Conservation (phyloP, 2,113 vertebrate species). For the Alectura lathami region DNA sequence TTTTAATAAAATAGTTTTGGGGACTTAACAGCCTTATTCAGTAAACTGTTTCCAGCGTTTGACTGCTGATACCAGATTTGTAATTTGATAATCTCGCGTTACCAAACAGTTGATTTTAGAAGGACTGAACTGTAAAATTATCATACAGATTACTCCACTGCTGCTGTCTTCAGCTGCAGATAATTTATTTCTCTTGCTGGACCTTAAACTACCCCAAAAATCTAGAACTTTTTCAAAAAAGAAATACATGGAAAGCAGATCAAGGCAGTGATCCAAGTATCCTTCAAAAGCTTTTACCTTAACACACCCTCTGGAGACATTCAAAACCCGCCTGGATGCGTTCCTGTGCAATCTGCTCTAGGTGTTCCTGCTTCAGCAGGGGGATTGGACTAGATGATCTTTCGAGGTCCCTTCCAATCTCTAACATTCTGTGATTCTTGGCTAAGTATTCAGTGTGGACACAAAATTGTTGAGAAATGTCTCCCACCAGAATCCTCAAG, state of each 20-base stretch:
- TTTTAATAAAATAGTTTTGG: conserved; percentile 28
- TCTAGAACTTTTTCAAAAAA: not conserved
- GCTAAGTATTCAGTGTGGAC: not conserved
- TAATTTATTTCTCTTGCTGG: not conserved
- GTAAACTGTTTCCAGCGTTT: not conserved
- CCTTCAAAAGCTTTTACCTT: not conserved
- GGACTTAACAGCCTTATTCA: not conserved
- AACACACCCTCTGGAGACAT: too few species aligned
- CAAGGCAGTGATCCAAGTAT: not conserved
- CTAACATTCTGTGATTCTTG: too few species aligned
- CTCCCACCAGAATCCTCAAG: not conserved
- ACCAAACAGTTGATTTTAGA: not conserved
- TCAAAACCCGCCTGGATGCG: too few species aligned
- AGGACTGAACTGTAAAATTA: not conserved
- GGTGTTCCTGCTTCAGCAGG: too few species aligned
- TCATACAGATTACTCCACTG: not conserved
- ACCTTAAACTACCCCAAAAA: not conserved
- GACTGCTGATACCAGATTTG: not conserved
- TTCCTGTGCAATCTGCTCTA: too few species aligned
- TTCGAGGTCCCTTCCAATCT: too few species aligned
- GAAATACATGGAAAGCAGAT: not conserved
- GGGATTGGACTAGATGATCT: too few species aligned
- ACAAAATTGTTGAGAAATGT: not conserved
- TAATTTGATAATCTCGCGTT: not conserved
- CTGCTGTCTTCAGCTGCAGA: not conserved